phyloP scores from a whole-genome alignment of 2,888 invertebrate species.

The Tolmerus cingulatus region DNA sequence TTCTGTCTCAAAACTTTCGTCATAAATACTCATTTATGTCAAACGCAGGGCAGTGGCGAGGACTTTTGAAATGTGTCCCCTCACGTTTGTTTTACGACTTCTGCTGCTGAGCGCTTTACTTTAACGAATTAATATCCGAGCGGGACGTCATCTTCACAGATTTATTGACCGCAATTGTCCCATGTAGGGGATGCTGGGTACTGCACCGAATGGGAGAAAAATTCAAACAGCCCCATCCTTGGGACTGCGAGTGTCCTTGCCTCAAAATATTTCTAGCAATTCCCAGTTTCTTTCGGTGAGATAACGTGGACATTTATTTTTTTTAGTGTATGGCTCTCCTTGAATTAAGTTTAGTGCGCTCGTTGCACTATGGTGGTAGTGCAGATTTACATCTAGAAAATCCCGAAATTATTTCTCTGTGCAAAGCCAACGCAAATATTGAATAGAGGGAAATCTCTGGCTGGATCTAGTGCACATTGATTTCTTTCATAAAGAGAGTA shows the following conservation, averaged over 20 bases:
- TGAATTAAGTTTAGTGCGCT: background rate
- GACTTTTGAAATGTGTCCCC: background rate
- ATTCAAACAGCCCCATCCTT: background rate
- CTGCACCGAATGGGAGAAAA: background rate
- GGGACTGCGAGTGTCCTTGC: background rate
- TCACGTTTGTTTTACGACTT: background rate
- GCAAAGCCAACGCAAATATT: background rate
- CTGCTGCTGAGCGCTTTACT: background rate
- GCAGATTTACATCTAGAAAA: background rate
- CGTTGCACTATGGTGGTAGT: background rate
- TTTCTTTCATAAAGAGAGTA: background rate
- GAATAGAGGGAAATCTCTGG: background rate
- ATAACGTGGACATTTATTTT: background rate
- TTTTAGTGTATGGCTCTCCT: background rate
- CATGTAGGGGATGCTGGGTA: background rate
- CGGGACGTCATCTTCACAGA: background rate
- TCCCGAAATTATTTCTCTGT: background rate
- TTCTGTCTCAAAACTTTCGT: background rate
- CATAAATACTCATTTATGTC: background rate
- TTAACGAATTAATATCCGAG: background rate
- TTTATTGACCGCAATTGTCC: background rate
- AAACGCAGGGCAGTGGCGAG: background rate
- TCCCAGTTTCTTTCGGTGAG: background rate
- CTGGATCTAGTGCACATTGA: background rate
- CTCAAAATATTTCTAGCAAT: background rate